Percentiles rank a stretch among this genome's conserved stretches.
Evolutionary conservation across 1,140 invertebrate species (phyloP).

Genomic region (Subanguina moxae): DNA sequence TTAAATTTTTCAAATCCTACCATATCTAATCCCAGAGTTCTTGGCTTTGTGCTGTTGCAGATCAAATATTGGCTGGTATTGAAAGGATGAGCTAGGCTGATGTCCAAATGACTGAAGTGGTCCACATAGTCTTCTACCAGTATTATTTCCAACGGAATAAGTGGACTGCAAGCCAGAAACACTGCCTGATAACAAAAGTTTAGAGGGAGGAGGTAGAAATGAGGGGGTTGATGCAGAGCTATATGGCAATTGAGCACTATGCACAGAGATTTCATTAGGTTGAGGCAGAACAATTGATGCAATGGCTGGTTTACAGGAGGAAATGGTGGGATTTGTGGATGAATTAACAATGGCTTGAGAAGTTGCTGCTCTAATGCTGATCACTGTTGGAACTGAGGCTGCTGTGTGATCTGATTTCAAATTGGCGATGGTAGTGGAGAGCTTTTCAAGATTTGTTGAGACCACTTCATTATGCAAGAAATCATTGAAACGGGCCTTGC

Average conservation of each 20-base stretch:
- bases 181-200: constrained; percentile 27
- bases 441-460: background rate
- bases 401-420: background rate
- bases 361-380: too few relatives aligned
- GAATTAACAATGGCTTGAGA: too few relatives aligned
- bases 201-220: constrained; percentile 34
- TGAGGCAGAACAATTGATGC: too few relatives aligned
- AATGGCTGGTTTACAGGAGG: too few relatives aligned
- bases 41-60: background rate
- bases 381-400: background rate
- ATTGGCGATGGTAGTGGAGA: background rate
- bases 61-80: constrained; percentile 9
- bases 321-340: too few relatives aligned
- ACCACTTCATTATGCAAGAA: background rate
- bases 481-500: constrained; percentile 15
- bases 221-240: constrained; percentile 7
- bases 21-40: too few relatives aligned
- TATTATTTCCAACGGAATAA: constrained; percentile 1
- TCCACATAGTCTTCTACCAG: background rate
- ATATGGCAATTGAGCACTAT: background rate
- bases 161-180: constrained; percentile 4
- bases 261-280: background rate
- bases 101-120: background rate
- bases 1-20: too few relatives aligned
- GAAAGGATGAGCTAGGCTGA: background rate